Evolutionary conservation across 2,888 invertebrate genomes (phyloP).

Genomic region (Autographa pulchrina): DNA sequence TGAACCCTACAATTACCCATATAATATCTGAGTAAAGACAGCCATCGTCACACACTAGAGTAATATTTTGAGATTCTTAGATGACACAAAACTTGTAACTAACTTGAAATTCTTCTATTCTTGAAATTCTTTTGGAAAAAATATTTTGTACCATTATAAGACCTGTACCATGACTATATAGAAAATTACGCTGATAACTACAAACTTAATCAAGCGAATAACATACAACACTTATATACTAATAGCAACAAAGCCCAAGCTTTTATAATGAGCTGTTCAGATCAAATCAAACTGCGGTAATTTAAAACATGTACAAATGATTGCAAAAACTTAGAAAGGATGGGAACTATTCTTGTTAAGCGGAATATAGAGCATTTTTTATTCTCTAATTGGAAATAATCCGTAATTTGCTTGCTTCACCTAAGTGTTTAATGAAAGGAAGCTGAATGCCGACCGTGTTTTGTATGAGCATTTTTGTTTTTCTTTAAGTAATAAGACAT

Average conservation of each 20-base stretch:
- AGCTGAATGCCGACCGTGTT: conserved; percentile 31
- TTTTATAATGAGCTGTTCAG: neutral
- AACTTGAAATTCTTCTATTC: no score
- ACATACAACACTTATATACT: neutral
- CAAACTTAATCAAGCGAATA: neutral
- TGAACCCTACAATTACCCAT: no score
- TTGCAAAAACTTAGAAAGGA: conserved; percentile 23
- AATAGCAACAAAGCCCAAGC: neutral
- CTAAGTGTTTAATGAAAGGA: conserved; percentile 42
- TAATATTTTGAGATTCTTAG: no score
- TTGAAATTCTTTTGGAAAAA: no score
- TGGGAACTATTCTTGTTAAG: conserved; percentile 49
- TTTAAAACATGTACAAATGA: conserved; percentile 8
- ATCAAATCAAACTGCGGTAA: neutral
- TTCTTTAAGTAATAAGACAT: neutral
- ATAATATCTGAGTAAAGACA: no score
- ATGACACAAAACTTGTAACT: no score
- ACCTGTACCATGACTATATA: no score
- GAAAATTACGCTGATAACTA: no score
- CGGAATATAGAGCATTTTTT: conserved; percentile 16
- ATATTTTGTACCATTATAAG: no score
- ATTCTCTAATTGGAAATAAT: conserved; percentile 26
- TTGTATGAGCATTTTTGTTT: conserved; percentile 25
- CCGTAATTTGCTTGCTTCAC: conserved; percentile 35
- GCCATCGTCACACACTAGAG: no score